Evolutionary conservation across 2,888 invertebrate species (phyloP), one percentile per base, ranked within the genome.

Genomic region (Incurvaria masculella): DNA sequence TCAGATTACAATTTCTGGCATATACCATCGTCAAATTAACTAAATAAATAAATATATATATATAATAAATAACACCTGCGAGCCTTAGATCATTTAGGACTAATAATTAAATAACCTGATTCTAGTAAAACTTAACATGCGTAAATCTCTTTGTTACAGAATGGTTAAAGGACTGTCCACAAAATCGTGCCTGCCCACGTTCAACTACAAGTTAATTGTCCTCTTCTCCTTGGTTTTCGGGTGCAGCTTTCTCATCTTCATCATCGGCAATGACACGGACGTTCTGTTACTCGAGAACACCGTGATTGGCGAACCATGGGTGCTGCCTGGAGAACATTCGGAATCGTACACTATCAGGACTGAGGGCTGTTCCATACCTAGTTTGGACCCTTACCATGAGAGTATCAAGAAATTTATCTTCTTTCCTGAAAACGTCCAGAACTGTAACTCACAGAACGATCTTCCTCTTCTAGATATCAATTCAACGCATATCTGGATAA

Each of bases 351-450:
- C 84, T 2, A 81, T 88, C 45, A 78, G 81, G 59, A 87, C 84
- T 8, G 68, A 75, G 50, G 88, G 88, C 19, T 88, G 88, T 60
- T 81, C 82, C 10, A 87, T 89, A 54, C 86, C 87, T 1, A 79
- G 79, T 2, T 66, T 88, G 56, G 74, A 81, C 53, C 81, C 87
- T 0, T 81, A 82, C 54, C 85, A 87, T 59, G 64, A 74, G 4
- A 66, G 69, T 38, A 71, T 86, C 23, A 72, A 66, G 53, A 70
- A 72, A 52, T 86, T 80, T 57, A 73, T 85, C 42, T 62, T 66
- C 46, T 65, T 66, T 14, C 81, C 81, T 5, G 64, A 68, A 23
- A 64, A 68, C 6, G 64, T 82, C 21, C 68, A 71, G 38, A 82
- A 82, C 55, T 82, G 84, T 52, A 66, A 72, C n/a, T 73, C 72